Evolutionary conservation across 1,140 invertebrate species (phyloP), one percentile per base, ranked within the genome.

Genomic region (Copidosoma floridanum): DNA sequence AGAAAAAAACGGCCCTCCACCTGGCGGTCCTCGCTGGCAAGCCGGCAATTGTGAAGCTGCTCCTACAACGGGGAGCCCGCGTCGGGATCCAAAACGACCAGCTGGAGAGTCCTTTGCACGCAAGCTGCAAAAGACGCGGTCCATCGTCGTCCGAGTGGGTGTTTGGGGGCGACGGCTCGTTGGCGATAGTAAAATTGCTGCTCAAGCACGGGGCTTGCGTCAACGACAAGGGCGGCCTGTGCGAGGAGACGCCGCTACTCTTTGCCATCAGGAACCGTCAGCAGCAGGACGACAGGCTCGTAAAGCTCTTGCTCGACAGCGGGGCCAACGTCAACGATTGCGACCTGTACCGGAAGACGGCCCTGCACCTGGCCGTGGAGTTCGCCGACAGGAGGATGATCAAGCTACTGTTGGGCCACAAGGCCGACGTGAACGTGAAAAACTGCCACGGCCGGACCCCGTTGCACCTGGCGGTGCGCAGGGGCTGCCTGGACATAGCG

Each of bases 351-450:
- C 26, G 51, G 27, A 60, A 60, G 43, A 60, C 58, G 29, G 40
- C 51, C 23, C 41, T 60, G 24, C 50, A 60, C 12, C 47, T 60
- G 38, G 50, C 51, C n/a, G 51, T 60, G 16, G 51, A 60, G 48
- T 37, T 47, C 40, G 12, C 27, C 18, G 51, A 60, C 26, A 48
- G 47, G 23, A 60, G 54, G 40, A 60, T 47, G 29, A 48, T 54
- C 11, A 54, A 60, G 47, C 43, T 60, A 37, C 38, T 60, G 14
- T 43, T 60, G 7, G 47, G 54, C 1, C 58, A 60, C 16, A 40
- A 46, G 20, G 50, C 58, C 10, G 43, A 60, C 27, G 58, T 60
- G 5, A 60, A 60, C 48, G 16, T 60, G 5, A 60, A 60, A 60
- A 60, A 54, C 35, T 60, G 23, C 16, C 41, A 46, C 38, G 57